phyloP scores from a whole-genome alignment of 2,888 invertebrate genomes.

The Crocallis elinguaria region DNA sequence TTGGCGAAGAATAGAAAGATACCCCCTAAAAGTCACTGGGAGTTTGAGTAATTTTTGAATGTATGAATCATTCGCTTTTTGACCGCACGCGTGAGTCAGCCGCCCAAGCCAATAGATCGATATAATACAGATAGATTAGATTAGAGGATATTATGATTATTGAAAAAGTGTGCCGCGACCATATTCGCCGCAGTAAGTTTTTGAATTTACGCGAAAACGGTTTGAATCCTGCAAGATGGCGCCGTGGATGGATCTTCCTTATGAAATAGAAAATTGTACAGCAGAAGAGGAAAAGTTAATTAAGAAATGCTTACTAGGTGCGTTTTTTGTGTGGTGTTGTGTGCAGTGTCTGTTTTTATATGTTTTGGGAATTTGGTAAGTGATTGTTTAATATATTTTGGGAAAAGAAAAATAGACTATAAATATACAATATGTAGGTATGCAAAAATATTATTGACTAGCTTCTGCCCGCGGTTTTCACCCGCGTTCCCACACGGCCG shows the following conservation, averaged over 20 bases:
- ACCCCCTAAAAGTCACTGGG: not conserved
- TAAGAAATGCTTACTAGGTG: slow-evolving; percentile 72
- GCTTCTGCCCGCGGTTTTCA: too few relatives aligned
- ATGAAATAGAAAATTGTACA: slow-evolving; percentile 63
- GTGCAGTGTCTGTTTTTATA: slow-evolving; percentile 10
- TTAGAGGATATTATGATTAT: slow-evolving; percentile 45
- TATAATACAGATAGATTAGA: slow-evolving; percentile 59
- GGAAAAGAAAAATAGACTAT: too few relatives aligned
- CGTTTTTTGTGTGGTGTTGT: slow-evolving; percentile 44
- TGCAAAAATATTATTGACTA: too few relatives aligned
- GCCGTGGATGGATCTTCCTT: slow-evolving; percentile 66
- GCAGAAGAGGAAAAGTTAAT: slow-evolving; percentile 70
- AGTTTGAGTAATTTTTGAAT: not conserved
- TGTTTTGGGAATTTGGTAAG: slow-evolving; percentile 10
- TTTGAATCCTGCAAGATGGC: slow-evolving; percentile 52
- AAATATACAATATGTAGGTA: too few relatives aligned
- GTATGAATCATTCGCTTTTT: slow-evolving; percentile 16
- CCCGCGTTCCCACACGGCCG: too few relatives aligned
- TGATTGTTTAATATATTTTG: not conserved
- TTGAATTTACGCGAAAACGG: slow-evolving; percentile 26
- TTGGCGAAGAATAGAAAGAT: not conserved
- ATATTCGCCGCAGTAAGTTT: slow-evolving; percentile 43
- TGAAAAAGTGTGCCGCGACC: slow-evolving; percentile 48
- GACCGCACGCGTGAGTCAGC: slow-evolving; percentile 13
- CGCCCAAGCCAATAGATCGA: slow-evolving; percentile 47